A percentile compares a stretch with the other conserved stretches of the same genome.
phyloP scores from a whole-genome alignment of 2,797 vertebrate species.

The Pyrocephalus nanus region DNA sequence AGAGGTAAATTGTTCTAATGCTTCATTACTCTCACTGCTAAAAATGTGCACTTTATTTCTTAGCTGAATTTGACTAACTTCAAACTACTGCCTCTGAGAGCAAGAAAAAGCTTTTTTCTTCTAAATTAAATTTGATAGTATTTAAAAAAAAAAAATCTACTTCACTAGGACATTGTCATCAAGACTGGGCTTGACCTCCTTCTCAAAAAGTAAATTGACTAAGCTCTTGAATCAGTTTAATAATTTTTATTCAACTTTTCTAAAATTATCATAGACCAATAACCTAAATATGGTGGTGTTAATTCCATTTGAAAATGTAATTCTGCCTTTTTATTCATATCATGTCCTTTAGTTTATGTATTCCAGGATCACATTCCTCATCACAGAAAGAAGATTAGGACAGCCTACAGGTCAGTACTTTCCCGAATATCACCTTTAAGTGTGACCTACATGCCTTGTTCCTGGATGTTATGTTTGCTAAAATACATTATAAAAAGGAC shows the following conservation, averaged over 20 bases:
- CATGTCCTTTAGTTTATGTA: neutral
- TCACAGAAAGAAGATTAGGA: neutral
- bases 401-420: neutral
- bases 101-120: neutral
- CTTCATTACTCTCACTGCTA: constrained; percentile 16
- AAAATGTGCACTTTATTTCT: constrained; percentile 1
- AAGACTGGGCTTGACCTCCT: neutral
- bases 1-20: constrained; percentile 33
- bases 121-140: neutral
- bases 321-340: neutral
- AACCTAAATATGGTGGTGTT: neutral
- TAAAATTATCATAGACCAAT: neutral
- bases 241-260: neutral
- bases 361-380: neutral
- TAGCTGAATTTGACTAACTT: constrained; percentile 20
- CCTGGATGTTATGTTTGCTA: neutral
- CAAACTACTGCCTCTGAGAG: neutral
- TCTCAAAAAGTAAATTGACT: neutral
- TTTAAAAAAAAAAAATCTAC: neutral
- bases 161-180: neutral
- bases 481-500: neutral
- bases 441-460: neutral
- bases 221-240: neutral
- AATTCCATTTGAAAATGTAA: neutral
- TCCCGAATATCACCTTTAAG: neutral